Base-by-base conservation (phyloP, 2,113 vertebrate genomes). In the Scolopax mira region DNA sequence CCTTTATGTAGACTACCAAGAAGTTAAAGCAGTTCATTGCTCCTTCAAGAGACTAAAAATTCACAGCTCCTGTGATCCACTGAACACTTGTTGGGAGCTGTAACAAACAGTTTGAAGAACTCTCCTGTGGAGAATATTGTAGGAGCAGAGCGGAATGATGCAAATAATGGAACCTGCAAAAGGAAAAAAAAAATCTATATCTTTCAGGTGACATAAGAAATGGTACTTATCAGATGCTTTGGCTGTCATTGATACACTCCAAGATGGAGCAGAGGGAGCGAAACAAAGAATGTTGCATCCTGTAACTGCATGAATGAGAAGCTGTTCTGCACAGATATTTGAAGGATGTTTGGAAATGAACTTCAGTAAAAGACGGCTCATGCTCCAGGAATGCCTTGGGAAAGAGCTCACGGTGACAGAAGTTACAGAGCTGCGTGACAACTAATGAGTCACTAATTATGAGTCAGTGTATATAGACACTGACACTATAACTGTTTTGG, bases 1-100 rank as follows among this genome's bases (percentile, higher is more conserved):
- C 79, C 90, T 48, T 48, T 62, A 75, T 52, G 54, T 48, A 94
- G 58, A 69, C 71, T 77, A 72, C 72, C 89, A 85, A 61, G 49
- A 85, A 92, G 79, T 30, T 85, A 75, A 93, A 93, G 85, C 46
- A 90, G 74, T 65, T 92, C 64, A 80, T 61, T 86, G 44, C 46
- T 93, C 74, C 86, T 88, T 86, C 77, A 66, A 28, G 71, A 86
- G 30, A 44, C 79, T 57, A 83, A 96, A 93, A 94, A 77, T 90
- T 84, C 57, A 77, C 58, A 72, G 67, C 49, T 86, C 69, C 82
- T 83, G 30, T 64, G 82, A 93, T 80, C 86, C 75, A 83, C 58
- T 88, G 49, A n/a, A 88, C 69, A 37, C 33, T 88, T 80, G 7
- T 37, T 88, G 41, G 17, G 66, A 16, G 10, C 70, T 88, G 30